Evolutionary conservation across 2,113 vertebrate genomes (phyloP).

Genomic region (Sminthopsis crassicaudata): DNA sequence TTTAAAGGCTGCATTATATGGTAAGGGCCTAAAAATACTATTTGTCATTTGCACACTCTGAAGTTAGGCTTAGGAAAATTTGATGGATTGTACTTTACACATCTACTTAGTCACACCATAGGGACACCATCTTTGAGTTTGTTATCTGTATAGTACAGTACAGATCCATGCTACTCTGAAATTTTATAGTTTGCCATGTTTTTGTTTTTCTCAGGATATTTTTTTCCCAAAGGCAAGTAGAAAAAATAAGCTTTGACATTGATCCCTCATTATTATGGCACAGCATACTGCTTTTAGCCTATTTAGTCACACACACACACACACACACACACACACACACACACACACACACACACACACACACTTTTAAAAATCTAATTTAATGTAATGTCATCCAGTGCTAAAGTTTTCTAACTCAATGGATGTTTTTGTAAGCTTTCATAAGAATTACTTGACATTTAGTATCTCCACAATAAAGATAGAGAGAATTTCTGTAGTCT

Average conservation of each 20-base stretch:
- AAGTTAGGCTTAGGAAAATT: neutral
- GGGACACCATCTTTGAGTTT: neutral
- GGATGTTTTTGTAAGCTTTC: neutral
- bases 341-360: no score
- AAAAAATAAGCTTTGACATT: conserved; percentile 33
- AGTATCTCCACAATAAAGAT: neutral
- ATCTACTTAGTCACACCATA: neutral
- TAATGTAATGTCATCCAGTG: neutral
- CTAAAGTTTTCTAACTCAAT: neutral
- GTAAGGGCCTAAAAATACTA: neutral
- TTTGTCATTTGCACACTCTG: neutral
- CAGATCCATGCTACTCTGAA: conserved; percentile 2
- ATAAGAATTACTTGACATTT: neutral
- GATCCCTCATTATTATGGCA: neutral
- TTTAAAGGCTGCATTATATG: neutral
- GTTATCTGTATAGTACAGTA: neutral
- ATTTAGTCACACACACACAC: neutral
- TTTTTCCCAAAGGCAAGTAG: neutral
- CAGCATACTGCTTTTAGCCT: neutral
- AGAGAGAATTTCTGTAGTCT: neutral
- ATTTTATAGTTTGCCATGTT: neutral
- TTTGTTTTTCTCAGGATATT: conserved; percentile 23
- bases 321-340: neutral
- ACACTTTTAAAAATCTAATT: no score
- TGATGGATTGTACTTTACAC: neutral